Evolutionary conservation across 2,888 invertebrate species (phyloP).

Genomic region (Cataglyphis albicans): DNA sequence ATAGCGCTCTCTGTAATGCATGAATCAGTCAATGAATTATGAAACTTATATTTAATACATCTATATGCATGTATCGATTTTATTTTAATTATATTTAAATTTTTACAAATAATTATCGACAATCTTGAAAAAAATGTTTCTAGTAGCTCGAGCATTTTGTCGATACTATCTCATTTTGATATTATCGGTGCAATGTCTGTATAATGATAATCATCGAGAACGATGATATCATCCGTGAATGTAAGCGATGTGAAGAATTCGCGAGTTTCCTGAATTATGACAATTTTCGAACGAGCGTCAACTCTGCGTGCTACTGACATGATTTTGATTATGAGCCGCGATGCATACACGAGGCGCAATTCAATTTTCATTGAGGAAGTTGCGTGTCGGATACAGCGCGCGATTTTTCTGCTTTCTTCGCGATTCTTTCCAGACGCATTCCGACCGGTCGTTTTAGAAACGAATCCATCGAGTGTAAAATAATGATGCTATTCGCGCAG

Average conservation of each 20-base stretch:
- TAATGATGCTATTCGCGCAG: conserved; percentile 45
- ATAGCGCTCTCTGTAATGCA: not conserved
- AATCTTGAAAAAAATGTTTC: conserved; percentile 15
- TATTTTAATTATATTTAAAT: not conserved
- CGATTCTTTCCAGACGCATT: conserved; percentile 38
- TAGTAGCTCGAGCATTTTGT: not conserved
- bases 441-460: conserved; percentile 64
- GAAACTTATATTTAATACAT: not conserved
- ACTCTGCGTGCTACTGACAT: conserved; percentile 75
- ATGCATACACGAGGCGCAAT: conserved; percentile 59
- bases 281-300: not conserved
- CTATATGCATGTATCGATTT: not conserved
- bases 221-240: conserved; percentile 21
- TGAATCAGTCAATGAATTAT: not conserved
- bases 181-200: not conserved
- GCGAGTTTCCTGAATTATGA: not conserved
- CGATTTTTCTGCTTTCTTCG: conserved; percentile 76
- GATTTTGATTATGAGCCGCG: conserved; percentile 69
- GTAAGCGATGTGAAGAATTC: not conserved
- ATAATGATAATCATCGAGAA: conserved; percentile 20
- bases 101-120: not conserved
- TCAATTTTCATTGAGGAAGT: conserved; percentile 74
- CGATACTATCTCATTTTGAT: conserved; percentile 1
- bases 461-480: conserved; percentile 62
- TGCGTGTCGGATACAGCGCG: conserved; percentile 70